A percentile compares a stretch with the other conserved stretches of the same genome.
Evolutionary conservation across 2,113 vertebrate species (phyloP).

Genomic region (Myotis lucifugus): DNA sequence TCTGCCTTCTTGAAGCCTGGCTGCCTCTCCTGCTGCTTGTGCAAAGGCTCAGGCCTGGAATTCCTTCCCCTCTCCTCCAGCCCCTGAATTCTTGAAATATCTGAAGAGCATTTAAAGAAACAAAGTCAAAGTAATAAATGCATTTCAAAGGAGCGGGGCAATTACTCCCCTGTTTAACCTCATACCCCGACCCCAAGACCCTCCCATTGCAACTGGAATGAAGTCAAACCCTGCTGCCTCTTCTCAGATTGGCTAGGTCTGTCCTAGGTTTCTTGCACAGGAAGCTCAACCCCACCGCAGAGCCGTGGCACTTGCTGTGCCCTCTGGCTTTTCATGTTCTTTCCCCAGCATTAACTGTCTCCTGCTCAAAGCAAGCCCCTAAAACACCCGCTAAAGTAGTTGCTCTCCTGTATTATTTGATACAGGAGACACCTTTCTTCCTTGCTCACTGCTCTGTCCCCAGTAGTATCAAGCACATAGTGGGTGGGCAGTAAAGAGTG

Average conservation of each 20-base stretch:
- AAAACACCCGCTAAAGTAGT: neutral
- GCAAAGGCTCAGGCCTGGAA: neutral
- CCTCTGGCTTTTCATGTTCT: neutral
- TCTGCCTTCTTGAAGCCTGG: neutral
- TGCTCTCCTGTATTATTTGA: neutral
- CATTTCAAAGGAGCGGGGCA: neutral
- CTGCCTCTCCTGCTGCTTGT: neutral
- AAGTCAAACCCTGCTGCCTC: neutral
- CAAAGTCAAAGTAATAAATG: neutral
- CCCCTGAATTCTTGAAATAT: conserved; percentile 15
- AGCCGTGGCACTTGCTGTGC: neutral
- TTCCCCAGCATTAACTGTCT: neutral
- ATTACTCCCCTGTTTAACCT: neutral
- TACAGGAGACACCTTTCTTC: neutral
- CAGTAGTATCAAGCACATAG: neutral
- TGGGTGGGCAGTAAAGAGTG: neutral
- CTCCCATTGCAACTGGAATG: neutral
- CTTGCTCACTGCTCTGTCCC: neutral
- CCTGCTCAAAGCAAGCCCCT: neutral
- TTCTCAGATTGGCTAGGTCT: neutral
- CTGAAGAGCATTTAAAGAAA: neutral
- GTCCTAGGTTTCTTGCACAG: no score
- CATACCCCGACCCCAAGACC: neutral
- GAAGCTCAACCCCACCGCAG: neutral
- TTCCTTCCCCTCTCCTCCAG: neutral